Evolutionary conservation across 2,888 invertebrate species (phyloP).

Genomic region (Aplocera efformata): DNA sequence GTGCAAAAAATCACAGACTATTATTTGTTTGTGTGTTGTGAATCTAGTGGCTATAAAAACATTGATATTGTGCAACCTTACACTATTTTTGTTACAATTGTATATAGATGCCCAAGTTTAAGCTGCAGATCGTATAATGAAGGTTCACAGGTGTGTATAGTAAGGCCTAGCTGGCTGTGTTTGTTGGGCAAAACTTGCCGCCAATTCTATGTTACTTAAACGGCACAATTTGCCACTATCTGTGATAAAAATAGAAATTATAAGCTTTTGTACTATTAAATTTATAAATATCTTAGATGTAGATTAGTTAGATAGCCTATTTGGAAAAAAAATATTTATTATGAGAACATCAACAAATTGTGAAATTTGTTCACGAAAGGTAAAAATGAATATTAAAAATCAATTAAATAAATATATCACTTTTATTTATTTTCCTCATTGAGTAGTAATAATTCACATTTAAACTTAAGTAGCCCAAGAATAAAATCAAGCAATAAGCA

Average conservation of each 20-base stretch:
- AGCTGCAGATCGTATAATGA: slow-evolving; percentile 9
- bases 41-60: slow-evolving; percentile 11
- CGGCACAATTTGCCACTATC: slow-evolving; percentile 68
- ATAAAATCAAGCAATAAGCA: too few species aligned
- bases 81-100: slow-evolving; percentile 11
- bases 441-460: not conserved
- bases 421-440: slow-evolving; percentile 10
- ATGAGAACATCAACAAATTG: slow-evolving; percentile 60
- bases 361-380: slow-evolving; percentile 63
- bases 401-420: slow-evolving; percentile 39
- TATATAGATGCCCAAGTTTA: slow-evolving; percentile 4
- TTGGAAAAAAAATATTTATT: slow-evolving; percentile 68
- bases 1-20: not conserved
- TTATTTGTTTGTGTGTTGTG: slow-evolving; percentile 1
- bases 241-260: slow-evolving; percentile 75
- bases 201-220: slow-evolving; percentile 61
- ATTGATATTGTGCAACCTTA: slow-evolving; percentile 8
- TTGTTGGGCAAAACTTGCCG: slow-evolving; percentile 62
- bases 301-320: slow-evolving; percentile 30
- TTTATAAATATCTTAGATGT: slow-evolving; percentile 31
- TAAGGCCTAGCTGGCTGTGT: slow-evolving; percentile 68
- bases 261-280: slow-evolving; percentile 42
- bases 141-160: slow-evolving; percentile 28
- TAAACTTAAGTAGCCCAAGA: not conserved
- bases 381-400: slow-evolving; percentile 69